Conservation (phyloP, 2,797 vertebrate species). For the Cyprinodon diabolis region DNA sequence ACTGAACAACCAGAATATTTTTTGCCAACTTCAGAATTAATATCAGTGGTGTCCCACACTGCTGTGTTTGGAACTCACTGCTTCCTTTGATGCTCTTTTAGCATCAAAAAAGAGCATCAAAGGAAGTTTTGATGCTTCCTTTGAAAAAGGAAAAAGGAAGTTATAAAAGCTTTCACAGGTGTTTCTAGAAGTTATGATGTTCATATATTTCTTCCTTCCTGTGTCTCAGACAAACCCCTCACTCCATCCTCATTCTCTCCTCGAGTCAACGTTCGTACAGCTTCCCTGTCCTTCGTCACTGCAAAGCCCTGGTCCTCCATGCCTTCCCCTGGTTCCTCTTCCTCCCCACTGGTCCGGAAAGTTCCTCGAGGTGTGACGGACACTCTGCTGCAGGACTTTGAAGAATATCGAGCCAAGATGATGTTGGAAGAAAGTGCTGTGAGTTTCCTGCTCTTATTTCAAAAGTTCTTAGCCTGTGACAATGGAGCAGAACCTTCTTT, state of each 20-base stretch:
- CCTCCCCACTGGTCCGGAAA: background rate
- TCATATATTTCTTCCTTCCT: background rate
- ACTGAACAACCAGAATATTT: background rate
- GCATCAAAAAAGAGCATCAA: too few species aligned
- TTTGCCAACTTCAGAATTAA: background rate
- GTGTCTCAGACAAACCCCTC: constrained; percentile 48
- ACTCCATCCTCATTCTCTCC: constrained; percentile 33
- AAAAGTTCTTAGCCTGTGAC: background rate
- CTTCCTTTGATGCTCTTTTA: background rate
- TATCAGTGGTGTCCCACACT: background rate
- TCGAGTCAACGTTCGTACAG: constrained; percentile 27
- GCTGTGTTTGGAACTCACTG: background rate
- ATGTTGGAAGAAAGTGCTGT: constrained; percentile 77
- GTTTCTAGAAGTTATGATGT: background rate
- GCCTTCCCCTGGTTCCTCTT: constrained; percentile 8
- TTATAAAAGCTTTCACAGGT: too few species aligned
- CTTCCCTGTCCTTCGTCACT: constrained; percentile 62
- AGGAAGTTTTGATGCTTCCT: background rate
- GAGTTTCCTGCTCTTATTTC: constrained; percentile 44
- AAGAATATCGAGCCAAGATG: constrained; percentile 63
- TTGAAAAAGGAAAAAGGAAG: too few species aligned
- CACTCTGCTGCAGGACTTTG: constrained; percentile 74
- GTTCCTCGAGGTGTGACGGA: constrained; percentile 66
- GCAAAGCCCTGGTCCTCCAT: constrained; percentile 68
- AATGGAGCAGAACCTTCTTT: background rate